Percentiles rank a stretch among this genome's conserved stretches.
Conservation (phyloP, 2,797 vertebrate genomes). For the Sorex maritimensis region DNA sequence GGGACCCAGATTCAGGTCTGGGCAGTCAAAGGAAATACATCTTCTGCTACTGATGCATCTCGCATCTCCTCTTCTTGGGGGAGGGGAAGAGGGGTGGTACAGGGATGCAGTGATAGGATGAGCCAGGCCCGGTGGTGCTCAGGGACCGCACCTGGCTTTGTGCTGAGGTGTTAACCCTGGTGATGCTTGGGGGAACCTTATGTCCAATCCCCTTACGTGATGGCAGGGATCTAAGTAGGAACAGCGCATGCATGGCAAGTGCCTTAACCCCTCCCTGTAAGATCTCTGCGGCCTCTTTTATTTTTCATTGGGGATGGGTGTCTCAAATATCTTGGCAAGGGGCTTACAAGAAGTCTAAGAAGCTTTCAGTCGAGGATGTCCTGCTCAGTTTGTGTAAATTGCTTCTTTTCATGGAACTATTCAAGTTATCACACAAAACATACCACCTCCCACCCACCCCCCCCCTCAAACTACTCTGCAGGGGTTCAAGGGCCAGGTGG, state of each 20-base stretch:
- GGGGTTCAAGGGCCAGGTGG: background rate
- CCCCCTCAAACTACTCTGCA: background rate
- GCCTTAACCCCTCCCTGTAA: too few relatives aligned
- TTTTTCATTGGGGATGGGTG: too few relatives aligned
- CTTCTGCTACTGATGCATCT: background rate
- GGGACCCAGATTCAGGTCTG: slow-evolving; percentile 5
- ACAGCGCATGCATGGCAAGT: too few relatives aligned
- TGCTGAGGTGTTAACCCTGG: too few relatives aligned
- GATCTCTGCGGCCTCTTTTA: too few relatives aligned
- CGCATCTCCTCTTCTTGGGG: background rate
- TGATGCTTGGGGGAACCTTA: too few relatives aligned
- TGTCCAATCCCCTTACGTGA: too few relatives aligned
- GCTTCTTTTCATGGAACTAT: slow-evolving; percentile 42
- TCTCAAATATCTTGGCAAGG: too few relatives aligned
- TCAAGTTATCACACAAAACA: background rate
- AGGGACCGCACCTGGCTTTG: too few relatives aligned
- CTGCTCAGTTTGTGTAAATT: slow-evolving; percentile 3
- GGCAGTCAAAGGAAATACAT: background rate
- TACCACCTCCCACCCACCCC: background rate
- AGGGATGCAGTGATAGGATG: too few relatives aligned
- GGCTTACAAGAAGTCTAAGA: background rate
- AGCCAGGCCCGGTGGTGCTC: too few relatives aligned
- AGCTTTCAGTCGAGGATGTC: background rate
- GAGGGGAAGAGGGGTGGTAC: background rate
- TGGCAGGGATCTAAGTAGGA: too few relatives aligned